Base-by-base conservation (phyloP, 1,140 invertebrate species). In the Drosophila ananassae region DNA sequence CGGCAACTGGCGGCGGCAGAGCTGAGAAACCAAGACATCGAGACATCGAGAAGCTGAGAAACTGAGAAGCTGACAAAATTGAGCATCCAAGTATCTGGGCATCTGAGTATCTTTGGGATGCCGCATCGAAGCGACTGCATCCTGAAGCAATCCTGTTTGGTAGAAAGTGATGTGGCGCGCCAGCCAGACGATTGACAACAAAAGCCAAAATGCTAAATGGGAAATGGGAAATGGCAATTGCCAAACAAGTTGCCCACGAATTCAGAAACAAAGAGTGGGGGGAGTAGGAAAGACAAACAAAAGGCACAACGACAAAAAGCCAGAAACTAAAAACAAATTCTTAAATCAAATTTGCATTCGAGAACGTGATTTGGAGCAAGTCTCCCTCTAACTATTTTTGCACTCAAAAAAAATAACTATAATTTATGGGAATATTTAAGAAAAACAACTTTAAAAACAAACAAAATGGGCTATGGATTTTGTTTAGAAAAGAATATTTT, bases 81-180 rank as follows among this genome's bases (percentile, higher is more conserved):
- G 52, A 56, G 60, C 41, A 30, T 56, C 62, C 22, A 17, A 52
- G 48, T 44, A 10, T 50, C 47, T 30, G 57, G n/a, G 62, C 39
- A 50, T 50, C 37, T 22, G n/a, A 41, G 50, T 12, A 51, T 25
- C 25, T 63, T 25, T 63, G 78, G 73, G 82, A 85, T 87, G 83
- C 81, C 79, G 77, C 79, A 41, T 13, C 76, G 47, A 66, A 46
- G 8, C 25, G 51, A 47, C 48, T 69, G 82, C 81, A 87, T 84
- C 81, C 81, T 84, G 77, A 44, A 72, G 50, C 73, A 87, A 85
- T 87, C 82, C 81, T 85, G 83, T 85, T 85, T 82, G 78, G 79
- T 85, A 85, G 81, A 85, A 85, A 85, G 81, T 85, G 82, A 85
- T 87, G 79, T 82, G 81, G 73, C 76, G 57, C 66, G 53, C 52